These are phyloP conservation scores for Nezara viridula DNA, from an alignment of 2,888 invertebrate genomes.

Conservation along the genomic window DNA sequence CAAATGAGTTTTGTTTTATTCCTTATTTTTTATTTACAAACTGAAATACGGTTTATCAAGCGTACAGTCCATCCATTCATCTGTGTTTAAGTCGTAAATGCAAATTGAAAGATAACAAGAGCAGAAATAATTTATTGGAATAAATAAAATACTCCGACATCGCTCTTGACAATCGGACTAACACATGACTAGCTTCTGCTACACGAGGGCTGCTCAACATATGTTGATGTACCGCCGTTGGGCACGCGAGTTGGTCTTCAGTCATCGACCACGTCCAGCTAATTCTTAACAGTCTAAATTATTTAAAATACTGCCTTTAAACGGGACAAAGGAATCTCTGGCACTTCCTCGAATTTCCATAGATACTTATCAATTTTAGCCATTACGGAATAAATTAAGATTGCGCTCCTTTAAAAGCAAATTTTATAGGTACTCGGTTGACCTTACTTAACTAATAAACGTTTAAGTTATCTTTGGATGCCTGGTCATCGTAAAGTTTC, in stretches of 20 bases:
- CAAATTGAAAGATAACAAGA: not conserved
- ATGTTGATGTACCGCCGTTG: not conserved
- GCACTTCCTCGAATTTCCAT: not conserved
- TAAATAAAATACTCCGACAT: not conserved
- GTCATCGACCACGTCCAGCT: not conserved
- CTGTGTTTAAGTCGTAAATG: not conserved
- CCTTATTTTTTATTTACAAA: too few species aligned
- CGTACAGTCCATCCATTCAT: not conserved
- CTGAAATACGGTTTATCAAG: too few species aligned
- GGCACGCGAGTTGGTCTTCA: not conserved
- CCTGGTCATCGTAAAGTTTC: not conserved
- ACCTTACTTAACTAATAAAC: not conserved
- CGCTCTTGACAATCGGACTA: not conserved
- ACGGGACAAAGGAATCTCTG: not conserved
- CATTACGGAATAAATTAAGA: not conserved
- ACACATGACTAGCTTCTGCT: not conserved
- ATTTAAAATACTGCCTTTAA: not conserved
- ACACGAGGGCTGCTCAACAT: not conserved
- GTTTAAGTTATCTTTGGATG: not conserved
- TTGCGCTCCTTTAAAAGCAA: not conserved
- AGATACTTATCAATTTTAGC: not conserved
- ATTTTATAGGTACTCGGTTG: not conserved
- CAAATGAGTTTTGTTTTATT: too few species aligned
- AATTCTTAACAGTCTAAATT: not conserved
- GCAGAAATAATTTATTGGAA: not conserved